Evolutionary conservation across 2,888 invertebrate species (phyloP).

Genomic region (Athalia circularis): DNA sequence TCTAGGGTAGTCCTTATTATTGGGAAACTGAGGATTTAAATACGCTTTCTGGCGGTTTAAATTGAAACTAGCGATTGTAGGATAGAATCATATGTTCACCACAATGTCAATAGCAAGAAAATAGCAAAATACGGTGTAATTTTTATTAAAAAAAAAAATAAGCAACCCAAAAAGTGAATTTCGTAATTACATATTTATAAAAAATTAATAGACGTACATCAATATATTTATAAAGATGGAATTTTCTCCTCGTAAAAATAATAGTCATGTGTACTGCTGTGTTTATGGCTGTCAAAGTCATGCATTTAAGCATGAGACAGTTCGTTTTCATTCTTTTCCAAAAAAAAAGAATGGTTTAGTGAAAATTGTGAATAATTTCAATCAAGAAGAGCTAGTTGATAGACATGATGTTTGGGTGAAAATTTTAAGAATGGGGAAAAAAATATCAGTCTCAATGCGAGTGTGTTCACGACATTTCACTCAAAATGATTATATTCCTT

Average conservation of each 20-base stretch:
- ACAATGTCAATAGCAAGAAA: neutral
- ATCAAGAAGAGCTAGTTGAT: constrained; percentile 36
- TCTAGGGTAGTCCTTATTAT: too few relatives aligned
- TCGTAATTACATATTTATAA: too few relatives aligned
- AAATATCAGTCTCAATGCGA: constrained; percentile 27
- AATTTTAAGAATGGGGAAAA: constrained; percentile 36
- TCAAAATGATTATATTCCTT: constrained; percentile 39
- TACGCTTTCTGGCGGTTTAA: constrained; percentile 1
- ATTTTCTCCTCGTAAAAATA: constrained; percentile 42
- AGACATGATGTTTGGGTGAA: constrained; percentile 31
- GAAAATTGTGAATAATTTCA: constrained; percentile 36
- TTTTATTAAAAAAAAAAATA: neutral
- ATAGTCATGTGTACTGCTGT: constrained; percentile 39
- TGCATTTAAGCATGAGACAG: constrained; percentile 33
- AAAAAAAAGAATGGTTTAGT: constrained; percentile 32
- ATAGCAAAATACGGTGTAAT: neutral
- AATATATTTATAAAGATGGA: constrained; percentile 30
- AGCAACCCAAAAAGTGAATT: too few relatives aligned
- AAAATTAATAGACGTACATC: neutral
- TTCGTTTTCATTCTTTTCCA: constrained; percentile 46
- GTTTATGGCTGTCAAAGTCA: constrained; percentile 41
- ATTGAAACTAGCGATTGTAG: neutral
- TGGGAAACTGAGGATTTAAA: constrained; percentile 20
- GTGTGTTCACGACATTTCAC: constrained; percentile 47
- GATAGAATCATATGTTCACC: neutral